Evolutionary conservation across 1,140 invertebrate species (phyloP).

Genomic region (Cotesia typhae): DNA sequence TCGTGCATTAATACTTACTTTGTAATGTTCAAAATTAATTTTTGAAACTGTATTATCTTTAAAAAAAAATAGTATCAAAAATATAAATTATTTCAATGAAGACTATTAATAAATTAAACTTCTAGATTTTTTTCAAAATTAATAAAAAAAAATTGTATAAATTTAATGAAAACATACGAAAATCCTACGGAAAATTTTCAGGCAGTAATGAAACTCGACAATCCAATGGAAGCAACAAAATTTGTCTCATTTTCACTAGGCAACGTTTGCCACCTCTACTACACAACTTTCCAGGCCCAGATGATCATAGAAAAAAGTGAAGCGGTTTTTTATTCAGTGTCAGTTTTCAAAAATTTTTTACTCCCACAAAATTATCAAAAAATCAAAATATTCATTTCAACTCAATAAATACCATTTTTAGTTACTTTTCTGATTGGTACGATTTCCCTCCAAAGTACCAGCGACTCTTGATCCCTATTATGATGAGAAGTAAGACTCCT

Average conservation of each 20-base stretch:
- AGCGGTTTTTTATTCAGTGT: constrained; percentile 20
- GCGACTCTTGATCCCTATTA: constrained; percentile 38
- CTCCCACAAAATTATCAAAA: too few relatives aligned
- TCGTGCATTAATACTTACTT: neutral
- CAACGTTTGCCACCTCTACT: constrained; percentile 32
- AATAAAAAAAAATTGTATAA: too few relatives aligned
- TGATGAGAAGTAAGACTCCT: constrained; percentile 32
- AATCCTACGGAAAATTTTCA: neutral
- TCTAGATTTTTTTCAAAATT: too few relatives aligned
- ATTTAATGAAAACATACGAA: too few relatives aligned
- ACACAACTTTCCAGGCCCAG: constrained; percentile 28
- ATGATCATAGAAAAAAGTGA: constrained; percentile 24
- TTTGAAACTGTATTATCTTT: too few relatives aligned
- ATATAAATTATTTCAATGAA: too few relatives aligned
- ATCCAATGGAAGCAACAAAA: constrained; percentile 5
- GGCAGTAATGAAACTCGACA: constrained; percentile 26
- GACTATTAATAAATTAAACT: too few relatives aligned
- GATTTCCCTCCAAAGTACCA: constrained; percentile 20
- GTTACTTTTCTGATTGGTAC: constrained; percentile 40
- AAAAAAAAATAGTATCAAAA: too few relatives aligned
- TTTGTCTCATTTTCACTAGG: constrained; percentile 25
- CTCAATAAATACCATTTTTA: constrained; percentile 5
- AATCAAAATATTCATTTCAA: too few relatives aligned
- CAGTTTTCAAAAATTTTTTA: neutral
- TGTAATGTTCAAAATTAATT: too few relatives aligned